These are phyloP conservation scores for Trochalopteron elliotii DNA, from an alignment of 2,113 vertebrate genomes.

Conservation along the genomic window DNA sequence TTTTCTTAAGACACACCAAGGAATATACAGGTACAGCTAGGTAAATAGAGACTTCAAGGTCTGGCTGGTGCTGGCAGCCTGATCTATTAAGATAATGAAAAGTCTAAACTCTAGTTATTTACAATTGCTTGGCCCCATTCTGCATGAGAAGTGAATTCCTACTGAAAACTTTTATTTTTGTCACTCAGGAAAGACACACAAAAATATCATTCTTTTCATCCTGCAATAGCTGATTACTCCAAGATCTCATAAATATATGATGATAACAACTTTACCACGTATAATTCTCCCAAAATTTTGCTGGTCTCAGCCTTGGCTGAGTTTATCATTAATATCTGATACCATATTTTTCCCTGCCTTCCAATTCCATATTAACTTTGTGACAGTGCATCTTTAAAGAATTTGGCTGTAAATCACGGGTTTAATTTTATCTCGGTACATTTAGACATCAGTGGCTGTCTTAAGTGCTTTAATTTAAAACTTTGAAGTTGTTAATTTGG, in stretches of 20 bases:
- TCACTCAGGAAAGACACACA: background rate
- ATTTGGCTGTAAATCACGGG: background rate
- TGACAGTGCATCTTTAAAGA: background rate
- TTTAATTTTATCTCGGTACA: background rate
- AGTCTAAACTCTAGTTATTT: background rate
- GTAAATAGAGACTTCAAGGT: background rate
- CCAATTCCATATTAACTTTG: background rate
- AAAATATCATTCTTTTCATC: background rate
- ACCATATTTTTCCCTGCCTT: background rate
- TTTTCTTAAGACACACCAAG: background rate
- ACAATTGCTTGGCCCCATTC: background rate
- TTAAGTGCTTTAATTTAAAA: conserved; percentile 16
- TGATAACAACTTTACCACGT: background rate
- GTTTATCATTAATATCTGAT: background rate
- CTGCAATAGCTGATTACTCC: background rate
- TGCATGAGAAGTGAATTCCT: background rate
- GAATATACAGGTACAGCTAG: background rate
- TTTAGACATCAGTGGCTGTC: background rate
- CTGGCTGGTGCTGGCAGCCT: background rate
- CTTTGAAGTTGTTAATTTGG: conserved; percentile 5
- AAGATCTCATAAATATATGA: background rate
- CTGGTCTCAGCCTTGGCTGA: background rate
- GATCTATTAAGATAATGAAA: background rate
- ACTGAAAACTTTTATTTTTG: background rate
- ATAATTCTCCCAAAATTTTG: background rate